Conservation (phyloP, 2,113 vertebrate species). For the Lampris megalopsis region DNA sequence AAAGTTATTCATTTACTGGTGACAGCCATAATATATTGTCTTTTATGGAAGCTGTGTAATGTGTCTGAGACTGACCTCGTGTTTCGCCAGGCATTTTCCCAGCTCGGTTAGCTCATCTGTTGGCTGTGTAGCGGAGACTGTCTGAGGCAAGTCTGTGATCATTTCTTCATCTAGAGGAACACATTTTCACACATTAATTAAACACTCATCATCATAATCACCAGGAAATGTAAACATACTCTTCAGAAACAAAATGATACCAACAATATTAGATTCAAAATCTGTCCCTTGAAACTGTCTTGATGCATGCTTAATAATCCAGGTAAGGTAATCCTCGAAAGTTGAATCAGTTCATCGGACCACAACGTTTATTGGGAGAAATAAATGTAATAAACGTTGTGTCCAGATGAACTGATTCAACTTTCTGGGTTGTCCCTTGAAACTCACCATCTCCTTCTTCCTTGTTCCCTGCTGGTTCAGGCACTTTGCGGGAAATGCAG, state of each 20-base stretch:
- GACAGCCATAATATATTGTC: not conserved
- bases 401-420: no score
- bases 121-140: slow-evolving; percentile 48
- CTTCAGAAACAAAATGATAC: not conserved
- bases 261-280: not conserved
- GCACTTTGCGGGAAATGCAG: slow-evolving; percentile 89
- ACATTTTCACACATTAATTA: slow-evolving; percentile 34
- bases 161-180: slow-evolving; percentile 89
- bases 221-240: not conserved
- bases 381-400: no score
- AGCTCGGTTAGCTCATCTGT: slow-evolving; percentile 90
- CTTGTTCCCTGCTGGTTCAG: slow-evolving; percentile 84
- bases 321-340: no score
- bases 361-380: no score
- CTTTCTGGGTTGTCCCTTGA: not conserved
- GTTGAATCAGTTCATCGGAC: no score
- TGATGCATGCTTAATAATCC: no score
- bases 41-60: not conserved
- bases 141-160: slow-evolving; percentile 88
- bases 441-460: slow-evolving; percentile 89
- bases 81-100: slow-evolving; percentile 91
- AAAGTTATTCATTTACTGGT: no score
- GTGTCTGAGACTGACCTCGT: slow-evolving; percentile 84
- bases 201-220: not conserved
- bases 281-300: slow-evolving; percentile 44